These are phyloP conservation scores for Pseudomyrmex pallidus DNA, from an alignment of 1,140 invertebrate genomes.

Conservation along the genomic window DNA sequence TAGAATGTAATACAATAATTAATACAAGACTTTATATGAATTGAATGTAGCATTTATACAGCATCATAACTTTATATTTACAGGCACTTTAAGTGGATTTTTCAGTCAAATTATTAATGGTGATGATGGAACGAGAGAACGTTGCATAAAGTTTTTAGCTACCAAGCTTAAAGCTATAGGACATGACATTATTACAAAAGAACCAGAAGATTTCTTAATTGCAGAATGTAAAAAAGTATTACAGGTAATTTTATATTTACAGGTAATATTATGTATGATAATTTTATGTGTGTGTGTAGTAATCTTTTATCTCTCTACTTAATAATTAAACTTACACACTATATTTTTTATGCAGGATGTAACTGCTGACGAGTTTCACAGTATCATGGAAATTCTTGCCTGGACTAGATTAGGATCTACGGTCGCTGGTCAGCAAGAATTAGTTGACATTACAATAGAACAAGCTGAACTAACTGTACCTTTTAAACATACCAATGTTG, in stretches of 20 bases:
- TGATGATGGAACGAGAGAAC: slow-evolving; percentile 92
- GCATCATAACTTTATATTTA: slow-evolving; percentile 30
- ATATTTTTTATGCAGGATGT: slow-evolving; percentile 89
- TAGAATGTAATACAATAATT: not conserved
- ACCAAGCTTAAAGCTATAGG: slow-evolving; percentile 93
- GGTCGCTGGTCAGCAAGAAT: slow-evolving; percentile 92
- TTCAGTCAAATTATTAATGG: slow-evolving; percentile 94
- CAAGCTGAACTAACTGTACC: slow-evolving; percentile 91
- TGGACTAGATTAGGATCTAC: slow-evolving; percentile 93
- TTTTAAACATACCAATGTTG: slow-evolving; percentile 92
- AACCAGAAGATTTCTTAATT: slow-evolving; percentile 94
- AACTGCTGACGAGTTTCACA: slow-evolving; percentile 96
- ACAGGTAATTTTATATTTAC: slow-evolving; percentile 86
- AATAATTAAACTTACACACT: not conserved
- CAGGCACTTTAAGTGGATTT: slow-evolving; percentile 91
- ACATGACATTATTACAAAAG: slow-evolving; percentile 92
- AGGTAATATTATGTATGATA: not conserved
- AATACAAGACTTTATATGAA: not conserved
- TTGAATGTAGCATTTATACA: not conserved
- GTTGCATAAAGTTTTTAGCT: slow-evolving; percentile 95
- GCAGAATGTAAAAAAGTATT: slow-evolving; percentile 95
- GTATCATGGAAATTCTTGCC: slow-evolving; percentile 94
- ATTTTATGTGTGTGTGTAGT: not conserved
- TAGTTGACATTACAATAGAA: slow-evolving; percentile 93
- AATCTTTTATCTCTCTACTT: too few species aligned